Base-by-base conservation (phyloP, 2,113 vertebrate genomes). In the Dissostichus mawsoni region DNA sequence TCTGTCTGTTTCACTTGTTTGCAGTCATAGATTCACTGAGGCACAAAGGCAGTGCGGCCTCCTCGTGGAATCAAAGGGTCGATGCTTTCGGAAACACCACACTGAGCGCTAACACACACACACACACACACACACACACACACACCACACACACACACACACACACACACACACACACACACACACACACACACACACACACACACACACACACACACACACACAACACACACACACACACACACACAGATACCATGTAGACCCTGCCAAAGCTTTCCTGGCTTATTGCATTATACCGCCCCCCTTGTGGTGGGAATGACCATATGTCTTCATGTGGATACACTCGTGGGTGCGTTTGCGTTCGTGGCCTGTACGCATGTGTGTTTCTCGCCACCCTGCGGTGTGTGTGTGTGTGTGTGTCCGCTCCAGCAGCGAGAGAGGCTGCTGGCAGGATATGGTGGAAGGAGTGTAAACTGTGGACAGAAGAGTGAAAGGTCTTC, bases 241-340 rank as follows among this genome's bases (percentile, higher is more conserved):
- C 64, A 52, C 33, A 48, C 72, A 61, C 25, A 12, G 16, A 79
- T 69, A 89, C 36, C 50, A 75, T 23, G 69, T n/a, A 74, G 10
- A 50, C 52, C 7, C 47, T 81, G 89, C 86, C 91, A 89, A 81
- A 80, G 76, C 47, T 65, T 75, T 82, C 59, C 79, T 85, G 78
- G 81, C 81, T 73, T 64, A 68, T 74, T 66, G 59, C 51, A 14
- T 75, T 70, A 55, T 25, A 69, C 80, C 74, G 76, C 85, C 82
- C 81, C 75, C 86, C 56, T 64, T 74, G 41, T 76, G 82, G 71
- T 23, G 75, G 87, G 84, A 55, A 59, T 70, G 87, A 78, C 89
- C 88, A 92, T 92, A 91, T 93, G 92, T 89, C 86, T 73, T 88
- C 75, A 59, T 78, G 85, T 58, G 72, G 82, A 66, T 85, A 53